Evolutionary conservation across 30 jellyfish, hydroid and myxozoan species (phyloP).

Genomic region (Hydra vulgaris): DNA sequence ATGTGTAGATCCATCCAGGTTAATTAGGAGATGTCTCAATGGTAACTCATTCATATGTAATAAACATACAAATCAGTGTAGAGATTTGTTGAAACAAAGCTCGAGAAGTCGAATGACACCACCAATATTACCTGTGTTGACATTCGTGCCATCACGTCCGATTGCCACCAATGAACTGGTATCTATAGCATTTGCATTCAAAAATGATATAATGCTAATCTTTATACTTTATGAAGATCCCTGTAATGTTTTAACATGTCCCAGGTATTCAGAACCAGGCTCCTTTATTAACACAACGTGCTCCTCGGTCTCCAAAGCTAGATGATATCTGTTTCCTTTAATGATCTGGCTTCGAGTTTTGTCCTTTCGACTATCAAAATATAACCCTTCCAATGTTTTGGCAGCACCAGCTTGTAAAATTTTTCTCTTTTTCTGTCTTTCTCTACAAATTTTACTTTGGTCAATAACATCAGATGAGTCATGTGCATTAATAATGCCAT

Average conservation of each 20-base stretch:
- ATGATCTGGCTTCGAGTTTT: too few relatives aligned
- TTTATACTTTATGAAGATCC: background rate
- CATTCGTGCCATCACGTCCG: background rate
- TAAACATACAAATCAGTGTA: background rate
- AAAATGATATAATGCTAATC: background rate
- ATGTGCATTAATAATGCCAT: background rate
- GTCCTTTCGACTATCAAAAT: background rate
- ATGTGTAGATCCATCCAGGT: background rate
- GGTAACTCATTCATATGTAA: background rate
- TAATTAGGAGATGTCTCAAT: background rate
- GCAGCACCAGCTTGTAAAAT: background rate
- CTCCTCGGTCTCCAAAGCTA: background rate
- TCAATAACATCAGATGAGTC: too few relatives aligned
- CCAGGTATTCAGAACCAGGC: background rate
- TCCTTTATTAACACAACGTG: background rate
- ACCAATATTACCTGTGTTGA: background rate
- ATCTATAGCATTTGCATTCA: background rate
- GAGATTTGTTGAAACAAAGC: too few relatives aligned
- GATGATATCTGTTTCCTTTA: background rate
- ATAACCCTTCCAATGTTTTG: background rate
- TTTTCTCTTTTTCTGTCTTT: background rate
- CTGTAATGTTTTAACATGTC: background rate
- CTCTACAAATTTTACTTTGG: background rate
- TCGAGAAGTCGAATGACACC: background rate
- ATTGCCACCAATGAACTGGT: background rate